phyloP scores from a whole-genome alignment of 2,797 vertebrate species.

The Podargus strigoides region DNA sequence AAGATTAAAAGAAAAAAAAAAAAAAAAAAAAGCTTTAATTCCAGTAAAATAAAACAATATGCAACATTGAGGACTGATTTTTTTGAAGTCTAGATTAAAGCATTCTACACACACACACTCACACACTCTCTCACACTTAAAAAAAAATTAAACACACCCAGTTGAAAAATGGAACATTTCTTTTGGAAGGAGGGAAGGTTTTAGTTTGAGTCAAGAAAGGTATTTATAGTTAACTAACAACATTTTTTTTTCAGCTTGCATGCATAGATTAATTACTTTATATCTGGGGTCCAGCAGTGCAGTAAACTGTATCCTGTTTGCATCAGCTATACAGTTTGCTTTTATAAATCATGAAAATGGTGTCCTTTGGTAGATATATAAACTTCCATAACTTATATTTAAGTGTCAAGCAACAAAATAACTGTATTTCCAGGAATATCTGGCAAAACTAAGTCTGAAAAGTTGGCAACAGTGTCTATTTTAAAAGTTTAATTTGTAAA shows the following conservation, averaged over 20 bases:
- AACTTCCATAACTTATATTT: conserved; percentile 61
- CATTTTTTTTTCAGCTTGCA: conserved; percentile 47
- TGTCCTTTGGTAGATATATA: conserved; percentile 77
- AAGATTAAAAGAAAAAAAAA: neutral
- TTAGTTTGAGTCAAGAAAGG: conserved; percentile 34
- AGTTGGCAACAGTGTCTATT: conserved; percentile 54
- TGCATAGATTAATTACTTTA: conserved; percentile 68
- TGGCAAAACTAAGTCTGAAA: conserved; percentile 52
- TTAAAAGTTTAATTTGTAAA: conserved; percentile 69
- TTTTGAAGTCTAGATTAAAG: conserved; percentile 46
- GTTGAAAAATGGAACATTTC: conserved; percentile 43
- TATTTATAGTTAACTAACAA: conserved; percentile 62
- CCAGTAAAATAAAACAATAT: conserved; percentile 56
- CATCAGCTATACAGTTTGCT: conserved; percentile 66
- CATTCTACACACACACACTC: neutral
- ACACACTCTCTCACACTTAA: neutral
- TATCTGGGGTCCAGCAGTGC: conserved; percentile 59
- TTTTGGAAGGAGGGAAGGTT: conserved; percentile 53
- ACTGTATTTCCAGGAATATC: conserved; percentile 55
- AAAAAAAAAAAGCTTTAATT: neutral
- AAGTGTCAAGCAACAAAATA: conserved; percentile 60
- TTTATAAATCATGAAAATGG: conserved; percentile 51
- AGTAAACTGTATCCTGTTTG: conserved; percentile 68
- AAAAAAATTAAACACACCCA: conserved; percentile 42
- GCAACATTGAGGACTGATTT: conserved; percentile 38